Percentiles rank a stretch among this genome's conserved stretches.
Conservation (phyloP, 2,113 vertebrate species). For the Lasiurus borealis region DNA sequence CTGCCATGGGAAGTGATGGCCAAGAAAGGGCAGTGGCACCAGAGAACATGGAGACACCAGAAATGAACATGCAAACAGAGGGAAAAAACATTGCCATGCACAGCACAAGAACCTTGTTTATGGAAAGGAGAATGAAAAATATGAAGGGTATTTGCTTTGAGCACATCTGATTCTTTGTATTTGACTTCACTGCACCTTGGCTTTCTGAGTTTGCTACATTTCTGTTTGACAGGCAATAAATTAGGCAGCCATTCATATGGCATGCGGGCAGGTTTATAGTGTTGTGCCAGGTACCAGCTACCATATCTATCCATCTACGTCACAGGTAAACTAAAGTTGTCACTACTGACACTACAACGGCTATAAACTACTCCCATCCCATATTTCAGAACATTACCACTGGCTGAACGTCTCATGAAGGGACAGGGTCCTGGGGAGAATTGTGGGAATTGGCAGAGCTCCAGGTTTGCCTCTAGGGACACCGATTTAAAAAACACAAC, state of each 20-base stretch:
- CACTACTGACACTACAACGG: not conserved
- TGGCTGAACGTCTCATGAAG: not conserved
- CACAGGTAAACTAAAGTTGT: conserved; percentile 19
- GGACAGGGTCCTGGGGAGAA: not conserved
- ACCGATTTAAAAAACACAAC: not conserved
- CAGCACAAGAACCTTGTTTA: not conserved
- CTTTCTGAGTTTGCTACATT: conserved; percentile 38
- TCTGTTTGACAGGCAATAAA: conserved; percentile 65
- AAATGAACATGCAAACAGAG: not conserved
- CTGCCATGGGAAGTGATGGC: not conserved
- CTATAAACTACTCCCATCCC: not conserved
- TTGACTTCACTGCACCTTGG: not conserved
- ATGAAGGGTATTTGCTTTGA: not conserved
- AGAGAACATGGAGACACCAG: not conserved
- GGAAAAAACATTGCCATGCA: not conserved
- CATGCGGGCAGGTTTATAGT: not conserved
- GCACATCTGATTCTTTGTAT: not conserved
- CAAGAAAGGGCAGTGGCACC: not conserved
- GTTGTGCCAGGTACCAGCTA: not conserved
- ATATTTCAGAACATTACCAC: not conserved
- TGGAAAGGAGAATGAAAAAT: not conserved
- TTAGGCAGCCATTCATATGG: not conserved
- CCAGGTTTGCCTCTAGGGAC: conserved; percentile 54
- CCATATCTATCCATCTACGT: not conserved
- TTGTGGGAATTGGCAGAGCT: conserved; percentile 57